Percentiles rank a stretch among this genome's conserved stretches.
phyloP scores from a whole-genome alignment of 2,888 invertebrate species.

The Synanthedon vespiformis region DNA sequence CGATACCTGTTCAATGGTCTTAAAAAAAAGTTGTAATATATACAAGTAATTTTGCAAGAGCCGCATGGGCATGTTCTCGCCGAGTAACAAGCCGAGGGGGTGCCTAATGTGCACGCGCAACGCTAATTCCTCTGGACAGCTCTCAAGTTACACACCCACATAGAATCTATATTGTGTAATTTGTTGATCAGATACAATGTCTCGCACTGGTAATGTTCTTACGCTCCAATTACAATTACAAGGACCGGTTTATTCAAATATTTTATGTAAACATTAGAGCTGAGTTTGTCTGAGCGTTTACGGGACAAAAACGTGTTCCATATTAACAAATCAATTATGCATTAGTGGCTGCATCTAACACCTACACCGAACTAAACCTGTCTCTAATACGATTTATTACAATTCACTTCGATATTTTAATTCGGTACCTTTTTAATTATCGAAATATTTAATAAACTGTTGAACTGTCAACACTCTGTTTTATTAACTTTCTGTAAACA shows the following conservation, averaged over 20 bases:
- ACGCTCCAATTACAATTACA: conserved; percentile 49
- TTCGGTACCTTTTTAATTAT: background rate
- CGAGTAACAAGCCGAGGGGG: conserved; percentile 14
- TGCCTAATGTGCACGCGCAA: conserved; percentile 26
- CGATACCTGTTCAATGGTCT: no score
- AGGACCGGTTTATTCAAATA: conserved; percentile 39
- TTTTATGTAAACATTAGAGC: conserved; percentile 33
- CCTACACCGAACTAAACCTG: background rate
- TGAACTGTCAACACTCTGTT: no score
- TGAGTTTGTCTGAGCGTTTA: conserved; percentile 7
- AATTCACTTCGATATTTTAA: background rate
- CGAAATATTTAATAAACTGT: background rate
- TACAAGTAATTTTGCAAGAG: background rate
- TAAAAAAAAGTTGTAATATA: no score
- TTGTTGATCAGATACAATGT: conserved; percentile 9
- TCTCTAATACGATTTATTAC: background rate
- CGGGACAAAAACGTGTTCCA: background rate
- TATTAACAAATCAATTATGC: background rate
- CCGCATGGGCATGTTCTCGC: background rate
- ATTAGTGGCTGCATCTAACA: background rate
- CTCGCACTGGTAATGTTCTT: conserved; percentile 36
- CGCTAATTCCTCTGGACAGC: conserved; percentile 38
- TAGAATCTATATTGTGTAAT: conserved; percentile 33
- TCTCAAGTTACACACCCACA: conserved; percentile 31
- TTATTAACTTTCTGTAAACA: no score